Base-by-base conservation (phyloP, 2,797 vertebrate species). In the Falco rusticolus region DNA sequence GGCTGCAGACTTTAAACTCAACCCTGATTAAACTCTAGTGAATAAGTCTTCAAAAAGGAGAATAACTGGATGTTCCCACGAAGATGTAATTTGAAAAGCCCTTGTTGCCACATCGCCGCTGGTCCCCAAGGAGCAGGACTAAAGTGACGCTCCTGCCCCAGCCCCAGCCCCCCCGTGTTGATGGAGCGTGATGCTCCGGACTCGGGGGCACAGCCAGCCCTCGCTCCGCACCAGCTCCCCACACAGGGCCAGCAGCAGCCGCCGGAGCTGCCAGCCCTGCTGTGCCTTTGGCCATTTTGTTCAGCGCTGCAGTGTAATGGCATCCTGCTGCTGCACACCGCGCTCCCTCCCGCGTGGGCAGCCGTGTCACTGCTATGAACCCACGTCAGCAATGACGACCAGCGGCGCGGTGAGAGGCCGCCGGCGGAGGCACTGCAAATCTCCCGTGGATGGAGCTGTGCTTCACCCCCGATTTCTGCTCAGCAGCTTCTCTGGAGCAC, bases 321-420 rank as follows among this genome's bases (percentile, higher is more conserved):
- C 1, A 4, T 13, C 63, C 86, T 11, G 25, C 1, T 1, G 3
- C 48, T 2, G 25, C 2, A 2, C 0, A 1, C 16, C 0, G 39
- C 65, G 4, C 53, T 5, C 28, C 81, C 82, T 21, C 90, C 57
- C 2, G 47, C 34, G 37, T 15, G 91, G 91, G 94, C 94, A 84
- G 86, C 29, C 69, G 1, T 6, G 28, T 61, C 53, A 1, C 74
- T 22, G 16, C 8, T 0, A 5, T 6, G 53, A 63, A 13, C 26
- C 4, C 24, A 11, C 91, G 70, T 71, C 94, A 92, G 91, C 50
- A 4, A 11, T 86, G 91, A 85, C 59, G 54, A 71, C 22, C 41
- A 1, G 60, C 15, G 3, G 54, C 6, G 8, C 7, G 0, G 59
- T 0, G 1, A 47, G 80, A 54, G n/a, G 64, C 92, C 59, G 89